phyloP scores from a whole-genome alignment of 2,888 invertebrate genomes.

The Macaria notata region DNA sequence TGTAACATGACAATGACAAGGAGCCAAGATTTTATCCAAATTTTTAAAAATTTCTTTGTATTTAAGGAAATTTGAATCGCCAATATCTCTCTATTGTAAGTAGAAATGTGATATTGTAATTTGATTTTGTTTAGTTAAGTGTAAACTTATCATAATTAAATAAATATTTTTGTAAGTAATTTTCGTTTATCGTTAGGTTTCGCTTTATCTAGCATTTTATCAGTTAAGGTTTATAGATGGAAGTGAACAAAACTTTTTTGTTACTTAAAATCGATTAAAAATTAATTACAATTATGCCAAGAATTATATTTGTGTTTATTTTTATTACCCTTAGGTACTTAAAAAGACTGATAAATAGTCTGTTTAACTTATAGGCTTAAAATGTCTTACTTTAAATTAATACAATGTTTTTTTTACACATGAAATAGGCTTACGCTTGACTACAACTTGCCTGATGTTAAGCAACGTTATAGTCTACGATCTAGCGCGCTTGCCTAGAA shows the following conservation, averaged over 20 bases:
- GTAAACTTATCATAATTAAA: slow-evolving; percentile 75
- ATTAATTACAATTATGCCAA: slow-evolving; percentile 81
- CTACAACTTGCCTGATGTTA: too few species aligned
- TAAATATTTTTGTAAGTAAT: slow-evolving; percentile 80
- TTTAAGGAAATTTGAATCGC: slow-evolving; percentile 58
- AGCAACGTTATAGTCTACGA: too few species aligned
- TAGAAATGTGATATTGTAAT: slow-evolving; percentile 83
- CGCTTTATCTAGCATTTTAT: slow-evolving; percentile 73
- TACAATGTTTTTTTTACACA: too few species aligned
- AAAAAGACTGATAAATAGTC: not conserved
- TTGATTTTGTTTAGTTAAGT: slow-evolving; percentile 66
- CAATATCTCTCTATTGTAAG: slow-evolving; percentile 82
- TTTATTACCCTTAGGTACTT: not conserved
- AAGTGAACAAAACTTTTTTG: slow-evolving; percentile 75
- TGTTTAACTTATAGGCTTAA: too few species aligned
- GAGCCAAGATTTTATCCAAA: slow-evolving; percentile 62
- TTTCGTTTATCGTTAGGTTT: slow-evolving; percentile 71
- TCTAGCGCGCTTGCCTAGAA: too few species aligned
- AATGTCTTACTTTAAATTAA: too few species aligned
- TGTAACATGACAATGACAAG: slow-evolving; percentile 65
- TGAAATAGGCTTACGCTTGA: too few species aligned
- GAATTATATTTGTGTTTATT: slow-evolving; percentile 59
- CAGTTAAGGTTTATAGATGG: slow-evolving; percentile 74
- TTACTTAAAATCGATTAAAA: slow-evolving; percentile 82
- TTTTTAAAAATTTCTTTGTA: slow-evolving; percentile 56